Evolutionary conservation across 2,888 invertebrate genomes (phyloP).

Genomic region (Drosophila borborema): DNA sequence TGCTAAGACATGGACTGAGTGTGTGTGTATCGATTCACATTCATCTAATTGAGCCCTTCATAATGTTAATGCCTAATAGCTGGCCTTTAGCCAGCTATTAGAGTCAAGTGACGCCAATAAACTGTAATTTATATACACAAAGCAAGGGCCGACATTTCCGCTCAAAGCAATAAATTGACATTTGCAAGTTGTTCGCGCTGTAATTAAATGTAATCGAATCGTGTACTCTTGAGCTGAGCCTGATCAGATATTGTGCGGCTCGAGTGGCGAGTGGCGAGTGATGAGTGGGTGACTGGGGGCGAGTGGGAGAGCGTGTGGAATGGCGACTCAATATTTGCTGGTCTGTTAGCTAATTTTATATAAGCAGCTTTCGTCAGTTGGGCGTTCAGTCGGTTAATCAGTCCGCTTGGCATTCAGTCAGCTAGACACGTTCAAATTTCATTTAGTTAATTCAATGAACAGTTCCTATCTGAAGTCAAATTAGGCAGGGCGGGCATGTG

Average conservation of each 20-base stretch:
- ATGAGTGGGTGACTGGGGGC: too few relatives aligned
- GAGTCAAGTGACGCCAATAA: conserved; percentile 15
- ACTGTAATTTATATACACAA: conserved; percentile 8
- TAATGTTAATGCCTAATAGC: conserved; percentile 26
- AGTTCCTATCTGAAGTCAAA: conserved; percentile 27
- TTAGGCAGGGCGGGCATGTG: not conserved
- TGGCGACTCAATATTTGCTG: not conserved
- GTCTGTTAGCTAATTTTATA: conserved; percentile 35
- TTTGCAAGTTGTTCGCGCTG: conserved; percentile 44
- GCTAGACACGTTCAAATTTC: conserved; percentile 73
- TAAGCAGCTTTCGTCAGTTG: conserved; percentile 29
- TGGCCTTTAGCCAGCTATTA: conserved; percentile 14
- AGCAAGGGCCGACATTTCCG: conserved; percentile 23
- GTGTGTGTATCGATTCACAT: not conserved
- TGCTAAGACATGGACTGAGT: not conserved
- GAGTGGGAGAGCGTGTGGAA: not conserved
- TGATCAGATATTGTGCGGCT: not conserved
- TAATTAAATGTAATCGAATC: conserved; percentile 67
- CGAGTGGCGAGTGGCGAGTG: not conserved
- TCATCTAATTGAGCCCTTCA: not conserved
- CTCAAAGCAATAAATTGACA: conserved; percentile 34
- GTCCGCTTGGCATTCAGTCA: conserved; percentile 43
- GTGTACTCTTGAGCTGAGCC: not conserved
- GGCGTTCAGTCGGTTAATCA: conserved; percentile 58
- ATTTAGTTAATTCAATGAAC: conserved; percentile 73